Conservation (phyloP, 2,888 invertebrate genomes). For the Scaeva pyrastri region DNA sequence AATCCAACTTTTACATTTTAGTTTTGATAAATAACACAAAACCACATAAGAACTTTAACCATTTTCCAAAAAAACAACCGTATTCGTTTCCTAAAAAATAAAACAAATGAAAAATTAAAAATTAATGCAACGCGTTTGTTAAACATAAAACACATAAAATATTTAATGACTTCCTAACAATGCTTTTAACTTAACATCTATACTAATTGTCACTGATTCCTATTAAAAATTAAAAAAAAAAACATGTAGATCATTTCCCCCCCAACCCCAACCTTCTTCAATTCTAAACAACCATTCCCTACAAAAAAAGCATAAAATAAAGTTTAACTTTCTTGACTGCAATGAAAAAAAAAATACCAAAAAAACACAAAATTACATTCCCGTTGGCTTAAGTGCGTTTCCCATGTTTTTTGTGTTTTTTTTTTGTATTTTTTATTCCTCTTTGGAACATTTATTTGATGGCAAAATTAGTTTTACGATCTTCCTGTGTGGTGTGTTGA, state of each 20-base stretch:
- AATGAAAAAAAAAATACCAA: not conserved
- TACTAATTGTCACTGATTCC: slow-evolving; percentile 62
- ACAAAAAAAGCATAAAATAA: not conserved
- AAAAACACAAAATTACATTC: slow-evolving; percentile 20
- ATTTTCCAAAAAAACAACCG: not conserved
- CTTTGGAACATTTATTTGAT: slow-evolving; percentile 69
- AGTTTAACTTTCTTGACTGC: slow-evolving; percentile 5
- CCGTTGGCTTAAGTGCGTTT: slow-evolving; percentile 31
- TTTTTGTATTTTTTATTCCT: slow-evolving; percentile 34
- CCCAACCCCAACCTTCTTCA: not conserved
- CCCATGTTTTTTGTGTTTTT: too few species aligned
- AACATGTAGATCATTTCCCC: slow-evolving; percentile 61
- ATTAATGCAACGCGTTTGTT: not conserved
- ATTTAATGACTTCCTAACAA: slow-evolving; percentile 18
- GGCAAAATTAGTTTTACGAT: slow-evolving; percentile 76
- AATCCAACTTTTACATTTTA: not conserved
- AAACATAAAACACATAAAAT: slow-evolving; percentile 17
- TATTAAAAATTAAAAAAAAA: slow-evolving; percentile 10
- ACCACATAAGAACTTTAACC: not conserved
- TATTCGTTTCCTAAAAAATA: not conserved
- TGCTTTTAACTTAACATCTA: slow-evolving; percentile 37
- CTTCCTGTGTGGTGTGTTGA: slow-evolving; percentile 55
- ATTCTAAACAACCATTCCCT: not conserved
- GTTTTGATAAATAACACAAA: not conserved
- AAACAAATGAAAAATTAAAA: not conserved